These are phyloP conservation scores for Marasmarcha lunaedactyla DNA, from an alignment of 2,888 invertebrate genomes.

Conservation along the genomic window DNA sequence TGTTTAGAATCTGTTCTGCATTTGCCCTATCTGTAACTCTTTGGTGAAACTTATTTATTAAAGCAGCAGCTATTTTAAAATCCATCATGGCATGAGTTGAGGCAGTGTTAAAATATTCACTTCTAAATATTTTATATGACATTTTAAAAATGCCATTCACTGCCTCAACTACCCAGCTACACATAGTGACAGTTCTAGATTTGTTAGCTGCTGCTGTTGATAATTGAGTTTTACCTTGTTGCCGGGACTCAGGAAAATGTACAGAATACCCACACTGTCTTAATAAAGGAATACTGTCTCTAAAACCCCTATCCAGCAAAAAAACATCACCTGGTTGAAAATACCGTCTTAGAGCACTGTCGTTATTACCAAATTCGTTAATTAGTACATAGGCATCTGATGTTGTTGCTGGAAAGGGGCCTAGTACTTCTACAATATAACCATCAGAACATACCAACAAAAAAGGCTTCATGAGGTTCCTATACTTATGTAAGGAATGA, in stretches of 20 bases:
- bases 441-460: too few species aligned
- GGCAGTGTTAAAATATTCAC: slow-evolving; percentile 3
- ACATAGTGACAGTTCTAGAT: slow-evolving; percentile 1
- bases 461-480: too few species aligned
- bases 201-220: background rate
- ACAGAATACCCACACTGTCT: background rate
- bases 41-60: slow-evolving; percentile 7
- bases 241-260: background rate
- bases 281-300: background rate
- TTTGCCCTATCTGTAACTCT: slow-evolving; percentile 3
- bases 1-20: slow-evolving; percentile 4
- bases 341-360: background rate
- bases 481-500: background rate
- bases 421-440: background rate
- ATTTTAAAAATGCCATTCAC: slow-evolving; percentile 2
- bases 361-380: background rate
- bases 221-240: background rate
- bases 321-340: slow-evolving; percentile 1
- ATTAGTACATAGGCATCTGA: background rate
- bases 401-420: background rate
- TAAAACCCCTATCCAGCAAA: slow-evolving; percentile 1
- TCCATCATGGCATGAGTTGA: too few species aligned
- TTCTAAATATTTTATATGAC: too few species aligned
- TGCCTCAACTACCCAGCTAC: slow-evolving; percentile 4
- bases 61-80: slow-evolving; percentile 7